Evolutionary conservation across 2,888 invertebrate species (phyloP).

Genomic region (Hesperia comma): DNA sequence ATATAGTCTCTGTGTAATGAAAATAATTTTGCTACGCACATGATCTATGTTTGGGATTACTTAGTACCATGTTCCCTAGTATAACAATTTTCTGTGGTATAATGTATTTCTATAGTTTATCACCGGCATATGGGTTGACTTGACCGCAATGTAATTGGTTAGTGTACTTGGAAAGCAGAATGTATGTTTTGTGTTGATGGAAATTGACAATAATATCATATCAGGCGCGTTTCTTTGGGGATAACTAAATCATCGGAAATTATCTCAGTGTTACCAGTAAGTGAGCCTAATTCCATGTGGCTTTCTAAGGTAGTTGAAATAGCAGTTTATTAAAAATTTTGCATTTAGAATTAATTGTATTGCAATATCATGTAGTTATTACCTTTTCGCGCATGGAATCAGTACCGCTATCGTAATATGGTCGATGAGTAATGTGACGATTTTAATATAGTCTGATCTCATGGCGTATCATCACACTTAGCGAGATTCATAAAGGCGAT

Average conservation of each 20-base stretch:
- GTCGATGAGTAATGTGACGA: background rate
- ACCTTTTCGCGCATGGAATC: background rate
- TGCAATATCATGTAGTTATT: background rate
- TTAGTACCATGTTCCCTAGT: too few relatives aligned
- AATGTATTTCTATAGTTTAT: background rate
- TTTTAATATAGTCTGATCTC: slow-evolving; percentile 50
- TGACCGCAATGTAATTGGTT: background rate
- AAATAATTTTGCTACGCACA: too few relatives aligned
- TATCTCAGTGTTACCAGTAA: background rate
- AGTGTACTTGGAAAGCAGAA: background rate
- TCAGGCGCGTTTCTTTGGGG: slow-evolving; percentile 46
- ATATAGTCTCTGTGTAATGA: too few relatives aligned
- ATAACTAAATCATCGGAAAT: background rate
- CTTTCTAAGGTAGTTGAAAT: background rate
- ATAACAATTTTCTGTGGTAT: too few relatives aligned
- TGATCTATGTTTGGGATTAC: too few relatives aligned
- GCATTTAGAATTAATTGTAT: slow-evolving; percentile 1
- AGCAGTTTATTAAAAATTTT: background rate
- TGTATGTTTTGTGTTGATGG: slow-evolving; percentile 12
- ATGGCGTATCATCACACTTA: slow-evolving; percentile 46
- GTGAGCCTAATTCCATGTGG: slow-evolving; percentile 4
- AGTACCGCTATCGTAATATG: background rate
- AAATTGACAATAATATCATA: slow-evolving; percentile 61
- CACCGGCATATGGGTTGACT: background rate
- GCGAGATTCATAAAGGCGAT: slow-evolving; percentile 1